Evolutionary conservation across 92 coral and sea anemone genomes (phyloP), one percentile per base, ranked within the genome.

Genomic region (Anthopleura xanthogrammica): DNA sequence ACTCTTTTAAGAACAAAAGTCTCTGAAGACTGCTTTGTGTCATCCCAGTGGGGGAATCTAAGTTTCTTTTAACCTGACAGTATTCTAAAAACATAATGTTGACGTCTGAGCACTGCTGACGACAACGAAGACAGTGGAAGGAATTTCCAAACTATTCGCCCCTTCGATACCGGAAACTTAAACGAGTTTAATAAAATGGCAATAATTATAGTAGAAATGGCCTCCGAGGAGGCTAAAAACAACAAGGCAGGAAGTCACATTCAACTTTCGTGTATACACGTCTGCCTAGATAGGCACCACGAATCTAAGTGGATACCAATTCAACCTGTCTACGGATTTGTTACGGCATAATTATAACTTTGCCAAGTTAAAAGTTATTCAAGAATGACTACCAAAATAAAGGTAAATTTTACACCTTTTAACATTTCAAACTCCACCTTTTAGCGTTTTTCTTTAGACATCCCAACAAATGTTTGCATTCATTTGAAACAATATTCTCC

Each of bases 301-400:
- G 4, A 24, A 16, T 24, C 13, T 9, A 68, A 22, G 74, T 68
- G 41, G 36, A 24, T 68, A 42, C 16, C 74, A 68, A 22, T 68
- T 68, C 72, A 12, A 57, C 72, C 72, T 79, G 82, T 79, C 82
- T 79, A 65, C 29, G 29, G 42, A 77, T 60, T 58, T 79, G 82
- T 60, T 79, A 79, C 82, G 36, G n/a, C 62, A 79, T 7, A 16
- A 50, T 75, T 75, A 39, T 20, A 3, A n/a, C 20, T 24, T 22
- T 60, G 20, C 52, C 22, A 77, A 77, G 64, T 23, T 48, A 46
- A 46, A 46, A 46, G 50, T 46, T 46, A 60, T 52, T 77, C 14
- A 10, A 52, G 41, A 77, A 19, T 19, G 11, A 3, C 11, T 8
- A 57, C 71, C 72, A 48, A 20, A 24, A 20, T 29, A 4, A 13